phyloP scores from a whole-genome alignment of 2,888 invertebrate species.

The Agrotis ipsilon region DNA sequence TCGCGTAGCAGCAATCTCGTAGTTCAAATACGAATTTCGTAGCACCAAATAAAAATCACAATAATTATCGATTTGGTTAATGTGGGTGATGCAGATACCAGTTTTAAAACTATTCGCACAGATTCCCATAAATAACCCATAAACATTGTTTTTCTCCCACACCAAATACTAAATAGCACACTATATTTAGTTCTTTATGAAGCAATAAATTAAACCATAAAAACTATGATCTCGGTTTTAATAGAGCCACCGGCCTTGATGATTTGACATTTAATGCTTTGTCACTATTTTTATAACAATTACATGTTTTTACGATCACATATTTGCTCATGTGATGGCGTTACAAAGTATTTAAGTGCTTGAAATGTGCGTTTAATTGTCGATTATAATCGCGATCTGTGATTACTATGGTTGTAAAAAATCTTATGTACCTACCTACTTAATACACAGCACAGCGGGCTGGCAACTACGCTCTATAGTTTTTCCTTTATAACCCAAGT shows the following conservation, averaged over 20 bases:
- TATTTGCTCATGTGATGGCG: constrained; percentile 42
- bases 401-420: constrained; percentile 31
- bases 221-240: constrained; percentile 54
- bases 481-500: no score
- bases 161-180: constrained; percentile 23
- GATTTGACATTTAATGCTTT: constrained; percentile 65
- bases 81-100: no score
- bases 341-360: constrained; percentile 58
- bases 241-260: constrained; percentile 52
- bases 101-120: background rate
- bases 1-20: constrained; percentile 34
- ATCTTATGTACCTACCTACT: constrained; percentile 13
- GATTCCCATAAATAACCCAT: constrained; percentile 8
- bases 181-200: constrained; percentile 46
- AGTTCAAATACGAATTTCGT: background rate
- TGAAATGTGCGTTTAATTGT: constrained; percentile 46
- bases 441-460: background rate
- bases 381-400: constrained; percentile 39
- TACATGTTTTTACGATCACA: constrained; percentile 56
- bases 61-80: background rate
- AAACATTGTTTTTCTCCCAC: constrained; percentile 8
- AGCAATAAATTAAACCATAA: constrained; percentile 62
- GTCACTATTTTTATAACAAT: constrained; percentile 64
- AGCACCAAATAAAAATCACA: background rate
- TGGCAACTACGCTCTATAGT: background rate